Evolutionary conservation across 1,140 invertebrate genomes (phyloP), one percentile per base, ranked within the genome.

Genomic region (Goniozus legneri): DNA sequence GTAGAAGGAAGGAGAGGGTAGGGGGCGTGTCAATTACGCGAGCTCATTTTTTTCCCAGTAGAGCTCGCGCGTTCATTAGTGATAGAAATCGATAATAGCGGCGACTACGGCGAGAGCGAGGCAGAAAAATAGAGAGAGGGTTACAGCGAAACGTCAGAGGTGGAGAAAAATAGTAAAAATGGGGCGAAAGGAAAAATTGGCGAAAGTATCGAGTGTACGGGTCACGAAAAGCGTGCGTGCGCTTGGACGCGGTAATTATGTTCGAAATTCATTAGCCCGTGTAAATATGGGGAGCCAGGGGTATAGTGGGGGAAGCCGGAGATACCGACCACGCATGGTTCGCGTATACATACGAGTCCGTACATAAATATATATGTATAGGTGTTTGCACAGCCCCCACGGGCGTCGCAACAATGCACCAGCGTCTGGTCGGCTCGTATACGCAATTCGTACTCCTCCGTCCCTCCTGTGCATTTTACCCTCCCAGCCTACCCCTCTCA

Each of bases 181-280:
- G 24, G 15, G 15, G 30, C 12, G 15, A 42, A 31, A 18, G 18
- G 30, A 15, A 15, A 31, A 31, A 8, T 4, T 4, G 24, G 24
- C 4, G 4, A 27, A 27, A 27, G 24, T 27, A 27, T 27, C 24
- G 24, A 10, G 24, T 27, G 10, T 27, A 27, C 24, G 30, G 10
- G 24, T 18, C 21, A 8, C 22, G 3, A 21, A 24, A 40, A n/a
- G 14, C 21, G 21, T 12, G 38, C 38, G 14, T 44, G 41, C 32
- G 19, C 32, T 33, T 34, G 31, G 32, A 24, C 24, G 22, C 34
- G 27, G 46, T 60, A 62, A 62, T 66, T 65, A 58, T 62, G 50
- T 67, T 55, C 58, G 44, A 69, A 65, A 66, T 67, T 71, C 67
- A 72, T 71, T 68, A 65, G 61, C 53, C 44, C 44, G 44, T 60